Conservation (phyloP, 1,140 invertebrate species). For the Drosophila sulfurigaster region DNA sequence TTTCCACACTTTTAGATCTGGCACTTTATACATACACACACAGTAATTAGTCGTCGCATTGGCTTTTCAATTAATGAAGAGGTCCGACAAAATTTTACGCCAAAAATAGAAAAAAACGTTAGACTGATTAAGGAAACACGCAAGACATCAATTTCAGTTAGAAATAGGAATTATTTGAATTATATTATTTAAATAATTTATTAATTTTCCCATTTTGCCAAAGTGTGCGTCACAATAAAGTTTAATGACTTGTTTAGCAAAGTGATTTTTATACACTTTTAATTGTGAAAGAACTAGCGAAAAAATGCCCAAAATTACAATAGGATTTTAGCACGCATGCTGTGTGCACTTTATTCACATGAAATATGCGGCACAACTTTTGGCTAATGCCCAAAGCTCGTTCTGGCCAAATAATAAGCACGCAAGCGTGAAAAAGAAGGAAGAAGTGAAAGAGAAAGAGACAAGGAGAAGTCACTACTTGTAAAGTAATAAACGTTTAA, state of each 20-base stretch:
- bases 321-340: background rate
- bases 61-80: constrained; percentile 54
- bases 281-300: too few species aligned
- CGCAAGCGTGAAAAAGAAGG: constrained; percentile 31
- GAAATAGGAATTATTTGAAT: too few species aligned
- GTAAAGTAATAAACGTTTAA: constrained; percentile 67
- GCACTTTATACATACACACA: background rate
- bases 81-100: constrained; percentile 24
- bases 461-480: constrained; percentile 19
- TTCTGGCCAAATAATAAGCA: constrained; percentile 37
- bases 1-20: constrained; percentile 39
- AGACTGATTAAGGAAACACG: too few species aligned
- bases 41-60: constrained; percentile 52
- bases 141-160: too few species aligned
- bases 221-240: too few species aligned
- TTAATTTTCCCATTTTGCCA: too few species aligned
- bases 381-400: constrained; percentile 61
- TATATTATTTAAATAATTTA: too few species aligned
- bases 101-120: constrained; percentile 16
- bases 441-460: background rate
- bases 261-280: background rate
- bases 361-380: constrained; percentile 53
- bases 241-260: too few species aligned
- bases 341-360: background rate
- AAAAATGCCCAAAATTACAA: too few species aligned